Evolutionary conservation across 2,888 invertebrate genomes (phyloP).

Genomic region (Eudemis profundana): DNA sequence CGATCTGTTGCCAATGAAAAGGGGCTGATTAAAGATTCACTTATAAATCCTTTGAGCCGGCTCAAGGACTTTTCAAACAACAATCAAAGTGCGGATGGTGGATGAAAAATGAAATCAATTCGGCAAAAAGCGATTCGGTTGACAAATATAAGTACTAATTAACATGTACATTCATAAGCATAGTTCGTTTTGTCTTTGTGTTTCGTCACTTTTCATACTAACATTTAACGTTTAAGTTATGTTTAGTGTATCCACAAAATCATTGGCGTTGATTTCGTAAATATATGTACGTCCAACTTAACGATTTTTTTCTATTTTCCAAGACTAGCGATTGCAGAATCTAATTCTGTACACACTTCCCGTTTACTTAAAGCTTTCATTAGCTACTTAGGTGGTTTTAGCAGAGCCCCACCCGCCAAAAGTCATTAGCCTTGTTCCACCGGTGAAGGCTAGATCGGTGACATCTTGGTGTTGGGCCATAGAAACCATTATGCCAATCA

Average conservation of each 20-base stretch:
- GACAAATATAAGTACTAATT: background rate
- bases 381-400: slow-evolving; percentile 2
- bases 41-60: slow-evolving; percentile 27
- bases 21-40: slow-evolving; percentile 35
- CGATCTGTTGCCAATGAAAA: slow-evolving; percentile 38
- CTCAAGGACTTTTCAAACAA: slow-evolving; percentile 26
- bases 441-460: background rate
- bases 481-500: too few relatives aligned
- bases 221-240: too few relatives aligned
- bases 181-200: too few relatives aligned
- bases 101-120: background rate
- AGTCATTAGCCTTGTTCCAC: background rate
- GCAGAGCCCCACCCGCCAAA: background rate
- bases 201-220: too few relatives aligned
- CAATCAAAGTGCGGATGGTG: slow-evolving; percentile 11
- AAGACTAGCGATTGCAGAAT: too few relatives aligned
- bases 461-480: too few relatives aligned
- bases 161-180: too few relatives aligned
- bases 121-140: background rate
- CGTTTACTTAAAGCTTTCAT: background rate
- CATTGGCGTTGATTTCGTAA: too few relatives aligned
- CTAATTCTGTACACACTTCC: too few relatives aligned
- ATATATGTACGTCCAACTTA: too few relatives aligned
- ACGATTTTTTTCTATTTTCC: too few relatives aligned
- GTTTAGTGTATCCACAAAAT: too few relatives aligned